Percentiles rank a stretch among this genome's conserved stretches.
These are phyloP conservation scores for Linyphia triangularis DNA, from an alignment of 2,888 invertebrate genomes.

Conservation along the genomic window DNA sequence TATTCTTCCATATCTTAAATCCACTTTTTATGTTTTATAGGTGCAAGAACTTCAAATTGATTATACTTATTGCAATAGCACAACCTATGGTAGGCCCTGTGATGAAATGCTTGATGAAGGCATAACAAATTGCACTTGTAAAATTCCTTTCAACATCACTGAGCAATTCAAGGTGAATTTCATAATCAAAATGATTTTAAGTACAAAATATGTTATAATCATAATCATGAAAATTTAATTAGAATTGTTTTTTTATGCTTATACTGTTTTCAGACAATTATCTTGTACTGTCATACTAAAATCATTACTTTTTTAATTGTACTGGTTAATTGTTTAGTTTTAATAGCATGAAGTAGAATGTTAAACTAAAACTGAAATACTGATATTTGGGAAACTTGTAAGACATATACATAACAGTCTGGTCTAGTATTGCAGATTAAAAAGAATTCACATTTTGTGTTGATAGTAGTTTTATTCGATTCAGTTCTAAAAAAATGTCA, in stretches of 20 bases:
- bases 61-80: conserved; percentile 85
- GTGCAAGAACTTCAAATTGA: conserved; percentile 90
- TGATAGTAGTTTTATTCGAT: too few species aligned
- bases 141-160: conserved; percentile 85
- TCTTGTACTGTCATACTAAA: too few species aligned
- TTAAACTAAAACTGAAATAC: too few species aligned
- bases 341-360: too few species aligned
- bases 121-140: conserved; percentile 82
- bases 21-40: conserved; percentile 78
- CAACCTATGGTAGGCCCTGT: conserved; percentile 82
- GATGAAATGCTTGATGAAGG: conserved; percentile 84
- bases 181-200: neutral
- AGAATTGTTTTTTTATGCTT: neutral
- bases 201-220: neutral
- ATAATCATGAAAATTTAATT: neutral
- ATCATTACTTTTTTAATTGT: too few species aligned
- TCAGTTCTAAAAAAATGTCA: too few species aligned
- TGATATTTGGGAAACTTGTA: too few species aligned
- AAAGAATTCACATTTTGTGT: too few species aligned
- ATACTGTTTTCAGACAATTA: too few species aligned
- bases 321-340: too few species aligned
- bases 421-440: too few species aligned
- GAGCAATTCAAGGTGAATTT: conserved; percentile 84
- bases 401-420: too few species aligned
- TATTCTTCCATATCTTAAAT: neutral